These are phyloP conservation scores for Daktulosphaira vitifoliae DNA, from an alignment of 1,140 invertebrate genomes.

Conservation along the genomic window DNA sequence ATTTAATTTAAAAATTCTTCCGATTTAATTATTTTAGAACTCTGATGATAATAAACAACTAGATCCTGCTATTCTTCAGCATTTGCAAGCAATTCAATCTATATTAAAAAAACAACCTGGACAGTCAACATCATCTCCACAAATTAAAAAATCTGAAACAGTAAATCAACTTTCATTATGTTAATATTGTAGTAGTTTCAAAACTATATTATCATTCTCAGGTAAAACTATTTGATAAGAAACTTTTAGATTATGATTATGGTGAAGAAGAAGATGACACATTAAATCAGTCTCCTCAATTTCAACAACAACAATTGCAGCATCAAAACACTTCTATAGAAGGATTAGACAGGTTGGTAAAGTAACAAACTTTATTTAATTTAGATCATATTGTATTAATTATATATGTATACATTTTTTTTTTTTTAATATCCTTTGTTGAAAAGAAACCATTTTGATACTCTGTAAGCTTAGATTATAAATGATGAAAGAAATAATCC, in stretches of 20 bases:
- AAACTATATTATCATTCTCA: conserved; percentile 35
- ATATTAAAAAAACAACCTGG: conserved; percentile 19
- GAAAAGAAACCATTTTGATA: no score
- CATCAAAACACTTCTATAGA: conserved; percentile 33
- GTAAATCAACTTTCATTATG: not conserved
- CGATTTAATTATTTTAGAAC: no score
- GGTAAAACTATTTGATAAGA: conserved; percentile 60
- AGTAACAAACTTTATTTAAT: no score
- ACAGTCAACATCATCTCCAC: conserved; percentile 8
- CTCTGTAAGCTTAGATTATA: no score
- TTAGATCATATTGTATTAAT: no score
- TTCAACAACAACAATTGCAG: conserved; percentile 38
- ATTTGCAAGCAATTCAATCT: conserved; percentile 29
- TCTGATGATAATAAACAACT: not conserved
- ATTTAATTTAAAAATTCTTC: no score
- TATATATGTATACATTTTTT: no score
- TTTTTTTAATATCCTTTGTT: no score
- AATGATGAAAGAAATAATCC: no score
- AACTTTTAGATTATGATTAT: conserved; percentile 76
- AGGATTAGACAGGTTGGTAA: conserved; percentile 30
- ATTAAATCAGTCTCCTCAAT: conserved; percentile 36
- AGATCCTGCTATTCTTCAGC: conserved; percentile 30
- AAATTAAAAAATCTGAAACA: conserved; percentile 22
- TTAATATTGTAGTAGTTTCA: conserved; percentile 46
- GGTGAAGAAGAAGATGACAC: conserved; percentile 70